Base-by-base conservation (phyloP, 2,113 vertebrate species). In the Atractosteus spatula region DNA sequence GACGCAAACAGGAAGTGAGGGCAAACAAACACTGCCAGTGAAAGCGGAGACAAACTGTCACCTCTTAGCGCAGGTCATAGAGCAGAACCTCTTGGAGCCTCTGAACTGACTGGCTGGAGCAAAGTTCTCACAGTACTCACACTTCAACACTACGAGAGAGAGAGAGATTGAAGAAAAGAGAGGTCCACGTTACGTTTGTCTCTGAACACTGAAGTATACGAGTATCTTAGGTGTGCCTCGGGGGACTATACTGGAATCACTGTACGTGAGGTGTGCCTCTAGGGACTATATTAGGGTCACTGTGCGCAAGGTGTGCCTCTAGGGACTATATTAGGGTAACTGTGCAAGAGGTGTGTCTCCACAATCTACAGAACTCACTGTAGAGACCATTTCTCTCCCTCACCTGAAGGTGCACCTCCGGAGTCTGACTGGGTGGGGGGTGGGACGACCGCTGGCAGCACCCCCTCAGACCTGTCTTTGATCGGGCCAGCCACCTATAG, bases 61-160 rank as follows among this genome's bases (percentile, higher is more conserved):
- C 97, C 97, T 98, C 89, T 99, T 99, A 51, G 97, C 96, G 56
- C 97, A 99, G 5, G 96, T 95, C 86, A 98, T 95, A 70, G 97
- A 96, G 81, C 97, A 99, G 84, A 99, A 99, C 70, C 97, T 93
- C 89, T 98, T 99, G 55, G 97, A 97, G 71, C 97, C 95, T 51
- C 94, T 94, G 75, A 99, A 99, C 82, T 97, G 95, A 70, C 83
- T 93, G 70, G 95, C 95, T 4, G 96, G 95, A 12, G 96, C 96
- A 0, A 96, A 93, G 73, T 93, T 96, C 70, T 93, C 93, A 80
- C 97, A 99, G 85, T 97, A 99, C 78, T 99, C 97, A 55, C 97
- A 99, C 80, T 98, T 98, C 70, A 98, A 82, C 80, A 97, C 91
- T 87, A 86, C 86, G 0, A 80, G 75, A 59, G 79, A 13, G 3